These are phyloP conservation scores for Nycticebus coucang DNA, from an alignment of 2,113 vertebrate genomes.

Conservation along the genomic window DNA sequence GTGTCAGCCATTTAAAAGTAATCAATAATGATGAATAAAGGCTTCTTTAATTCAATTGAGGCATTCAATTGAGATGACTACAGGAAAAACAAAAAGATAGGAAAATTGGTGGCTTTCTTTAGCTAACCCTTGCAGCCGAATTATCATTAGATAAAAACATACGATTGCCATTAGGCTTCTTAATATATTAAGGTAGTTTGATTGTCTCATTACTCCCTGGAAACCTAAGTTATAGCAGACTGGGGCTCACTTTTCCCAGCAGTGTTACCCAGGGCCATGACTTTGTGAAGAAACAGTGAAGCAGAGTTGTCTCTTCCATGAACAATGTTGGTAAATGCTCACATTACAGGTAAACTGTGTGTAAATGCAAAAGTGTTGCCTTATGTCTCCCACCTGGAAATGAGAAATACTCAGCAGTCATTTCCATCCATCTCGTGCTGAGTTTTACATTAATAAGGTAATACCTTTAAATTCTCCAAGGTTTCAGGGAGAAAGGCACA, in stretches of 20 bases:
- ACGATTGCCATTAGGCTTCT: background rate
- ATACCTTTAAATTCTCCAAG: slow-evolving; percentile 55
- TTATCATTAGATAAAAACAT: slow-evolving; percentile 1
- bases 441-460: slow-evolving; percentile 64
- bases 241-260: background rate
- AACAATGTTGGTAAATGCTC: background rate
- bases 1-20: slow-evolving; percentile 25
- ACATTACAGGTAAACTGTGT: slow-evolving; percentile 21
- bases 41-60: background rate
- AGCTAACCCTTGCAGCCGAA: background rate
- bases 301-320: background rate
- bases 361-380: background rate
- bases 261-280: too few species aligned
- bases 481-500: slow-evolving; percentile 23
- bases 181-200: background rate
- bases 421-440: slow-evolving; percentile 18
- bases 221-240: background rate
- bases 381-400: slow-evolving; percentile 61
- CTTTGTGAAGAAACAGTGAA: background rate
- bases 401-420: slow-evolving; percentile 22
- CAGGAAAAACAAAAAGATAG: background rate
- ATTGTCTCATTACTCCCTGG: background rate
- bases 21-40: slow-evolving; percentile 6
- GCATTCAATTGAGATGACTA: background rate
- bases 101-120: background rate